Evolutionary conservation across 2,888 invertebrate genomes (phyloP), one percentile per base, ranked within the genome.

Genomic region (Temnothorax ravouxi): DNA sequence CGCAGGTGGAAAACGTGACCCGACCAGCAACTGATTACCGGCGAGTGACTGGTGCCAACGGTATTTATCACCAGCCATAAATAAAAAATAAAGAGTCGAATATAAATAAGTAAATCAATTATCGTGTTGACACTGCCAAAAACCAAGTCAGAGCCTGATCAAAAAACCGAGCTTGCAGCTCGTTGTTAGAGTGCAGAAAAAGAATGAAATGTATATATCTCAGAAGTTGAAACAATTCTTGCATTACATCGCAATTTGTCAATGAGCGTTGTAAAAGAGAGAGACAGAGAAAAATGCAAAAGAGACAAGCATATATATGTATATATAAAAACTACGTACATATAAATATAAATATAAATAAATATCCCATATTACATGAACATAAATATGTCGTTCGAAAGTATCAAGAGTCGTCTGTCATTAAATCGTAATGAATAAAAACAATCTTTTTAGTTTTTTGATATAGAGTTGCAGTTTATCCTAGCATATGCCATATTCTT

Each of bases 31-130:
- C 94, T 94, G 94, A 93, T 93, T 93, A 93, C 93, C 93, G 93
- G 93, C 94, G 93, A 94, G 94, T 93, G 94, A 94, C 95, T 94
- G 94, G 95, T 94, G 94, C 94, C 95, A 92, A 95, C 94, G 95
- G 95, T 95, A 95, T 95, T 95, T 95, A 95, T 95, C 94, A 95
- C 95, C 95, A 94, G 95, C 94, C 94, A 94, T 94, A 94, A 92
- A 93, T 91, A 94, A 94, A 93, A 89, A 64, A 50, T 61, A 88
- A 91, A 92, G 91, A 92, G 90, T 92, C 89, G 6, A 84, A 91
- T 90, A 86, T 92, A 77, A 88, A 5, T 93, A 89, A 92, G 88
- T 91, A 72, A 92, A 92, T 72, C 89, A 91, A 90, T 90, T 87
- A 93, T 88, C 86, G 91, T 89, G 59, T 79, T 47, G 88, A 93